Evolutionary conservation across 2,113 vertebrate species (phyloP).

Genomic region (Rhinopithecus roxellana): DNA sequence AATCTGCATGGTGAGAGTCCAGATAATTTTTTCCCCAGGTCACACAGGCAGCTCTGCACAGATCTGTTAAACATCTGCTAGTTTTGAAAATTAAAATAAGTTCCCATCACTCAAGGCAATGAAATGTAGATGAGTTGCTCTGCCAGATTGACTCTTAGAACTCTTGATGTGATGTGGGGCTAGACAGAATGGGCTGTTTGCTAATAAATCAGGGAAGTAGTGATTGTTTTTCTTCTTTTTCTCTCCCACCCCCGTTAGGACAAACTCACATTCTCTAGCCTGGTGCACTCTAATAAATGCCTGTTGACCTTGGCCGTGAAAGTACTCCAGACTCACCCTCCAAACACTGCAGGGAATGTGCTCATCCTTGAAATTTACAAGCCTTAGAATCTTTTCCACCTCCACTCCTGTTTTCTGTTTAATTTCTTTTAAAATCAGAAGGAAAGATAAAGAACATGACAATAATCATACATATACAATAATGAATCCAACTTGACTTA

Average conservation of each 20-base stretch:
- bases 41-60: not conserved
- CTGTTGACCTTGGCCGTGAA: not conserved
- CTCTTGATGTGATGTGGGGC: not conserved
- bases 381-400: not conserved
- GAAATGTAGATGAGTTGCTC: not conserved
- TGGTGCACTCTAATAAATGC: not conserved
- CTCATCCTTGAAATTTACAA: not conserved
- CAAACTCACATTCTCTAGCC: not conserved
- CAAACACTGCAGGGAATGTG: accelerated
- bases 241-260: not conserved
- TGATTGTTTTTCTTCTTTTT: not conserved
- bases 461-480: not conserved
- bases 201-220: not conserved
- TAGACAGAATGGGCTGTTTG: not conserved
- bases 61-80: not conserved
- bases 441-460: not conserved
- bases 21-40: not conserved
- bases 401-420: not conserved
- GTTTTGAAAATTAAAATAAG: conserved; percentile 29
- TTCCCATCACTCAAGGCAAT: not conserved
- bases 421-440: not conserved
- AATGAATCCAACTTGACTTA: not conserved
- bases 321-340: not conserved
- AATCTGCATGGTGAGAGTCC: not conserved
- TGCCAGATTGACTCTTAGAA: not conserved